These are phyloP conservation scores for Phrynosoma platyrhinos DNA, from an alignment of 2,113 vertebrate genomes.

Conservation along the genomic window DNA sequence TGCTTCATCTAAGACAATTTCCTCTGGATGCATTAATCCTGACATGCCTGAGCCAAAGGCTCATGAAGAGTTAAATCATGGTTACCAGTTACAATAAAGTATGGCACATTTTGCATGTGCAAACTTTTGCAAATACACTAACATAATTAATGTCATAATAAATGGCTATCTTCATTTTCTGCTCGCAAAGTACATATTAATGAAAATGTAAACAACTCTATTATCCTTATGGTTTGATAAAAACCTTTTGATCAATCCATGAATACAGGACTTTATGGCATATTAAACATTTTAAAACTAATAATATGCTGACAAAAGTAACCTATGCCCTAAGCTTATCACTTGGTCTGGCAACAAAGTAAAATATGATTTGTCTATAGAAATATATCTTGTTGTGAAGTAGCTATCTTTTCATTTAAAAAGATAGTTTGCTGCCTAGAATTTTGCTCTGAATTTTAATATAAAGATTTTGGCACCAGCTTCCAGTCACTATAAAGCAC, in stretches of 20 bases:
- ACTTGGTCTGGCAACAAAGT: neutral
- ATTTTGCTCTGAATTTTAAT: neutral
- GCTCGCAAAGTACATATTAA: neutral
- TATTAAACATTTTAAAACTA: slow-evolving; percentile 28
- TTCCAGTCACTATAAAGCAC: no score
- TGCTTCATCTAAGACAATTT: no score
- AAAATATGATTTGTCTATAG: neutral
- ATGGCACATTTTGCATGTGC: neutral
- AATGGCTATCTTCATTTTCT: neutral
- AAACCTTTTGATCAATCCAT: neutral
- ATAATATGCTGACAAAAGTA: neutral
- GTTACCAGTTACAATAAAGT: neutral
- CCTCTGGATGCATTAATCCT: no score
- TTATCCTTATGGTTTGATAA: neutral
- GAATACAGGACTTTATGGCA: neutral
- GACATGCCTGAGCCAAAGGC: neutral
- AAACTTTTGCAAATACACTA: neutral
- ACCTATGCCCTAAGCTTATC: neutral
- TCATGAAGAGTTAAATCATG: neutral
- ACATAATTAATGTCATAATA: neutral
- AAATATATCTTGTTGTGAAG: neutral
- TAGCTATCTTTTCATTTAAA: neutral
- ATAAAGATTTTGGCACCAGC: neutral
- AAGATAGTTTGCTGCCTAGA: neutral
- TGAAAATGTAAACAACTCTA: neutral